Evolutionary conservation across 2,797 vertebrate genomes (phyloP).

Genomic region (Margarornis squamiger): DNA sequence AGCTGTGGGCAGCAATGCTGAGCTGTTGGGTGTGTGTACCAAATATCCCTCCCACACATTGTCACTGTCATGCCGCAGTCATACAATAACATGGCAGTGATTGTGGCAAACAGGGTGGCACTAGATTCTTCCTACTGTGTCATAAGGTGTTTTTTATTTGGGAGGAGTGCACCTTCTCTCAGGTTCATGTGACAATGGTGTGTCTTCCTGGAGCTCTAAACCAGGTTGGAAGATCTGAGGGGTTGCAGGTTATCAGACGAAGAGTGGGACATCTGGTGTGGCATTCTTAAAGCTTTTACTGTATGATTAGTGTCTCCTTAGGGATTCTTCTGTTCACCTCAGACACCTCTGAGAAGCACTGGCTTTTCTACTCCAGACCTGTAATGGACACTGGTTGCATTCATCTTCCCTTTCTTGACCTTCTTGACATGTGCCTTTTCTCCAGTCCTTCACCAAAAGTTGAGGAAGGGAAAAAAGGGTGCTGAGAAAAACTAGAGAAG

Average conservation of each 20-base stretch:
- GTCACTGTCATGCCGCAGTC: background rate
- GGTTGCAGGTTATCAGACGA: background rate
- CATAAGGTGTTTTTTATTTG: constrained; percentile 25
- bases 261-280: background rate
- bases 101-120: constrained; percentile 40
- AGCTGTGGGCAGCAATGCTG: background rate
- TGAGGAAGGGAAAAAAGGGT: background rate
- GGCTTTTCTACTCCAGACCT: background rate
- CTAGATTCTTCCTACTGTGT: constrained; percentile 1
- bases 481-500: background rate
- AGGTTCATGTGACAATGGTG: background rate
- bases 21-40: background rate
- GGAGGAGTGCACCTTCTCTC: background rate
- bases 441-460: background rate
- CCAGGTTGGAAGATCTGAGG: background rate
- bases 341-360: background rate
- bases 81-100: background rate
- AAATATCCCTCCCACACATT: background rate
- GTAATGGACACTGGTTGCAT: background rate
- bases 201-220: background rate
- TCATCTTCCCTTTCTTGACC: background rate
- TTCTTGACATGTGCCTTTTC: background rate
- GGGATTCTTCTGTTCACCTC: background rate
- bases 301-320: background rate
- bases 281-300: background rate